Percentiles rank a stretch among this genome's conserved stretches.
Evolutionary conservation across 92 coral and sea anemone genomes (phyloP).

Genomic region (Umimayanthus chanpuru): DNA sequence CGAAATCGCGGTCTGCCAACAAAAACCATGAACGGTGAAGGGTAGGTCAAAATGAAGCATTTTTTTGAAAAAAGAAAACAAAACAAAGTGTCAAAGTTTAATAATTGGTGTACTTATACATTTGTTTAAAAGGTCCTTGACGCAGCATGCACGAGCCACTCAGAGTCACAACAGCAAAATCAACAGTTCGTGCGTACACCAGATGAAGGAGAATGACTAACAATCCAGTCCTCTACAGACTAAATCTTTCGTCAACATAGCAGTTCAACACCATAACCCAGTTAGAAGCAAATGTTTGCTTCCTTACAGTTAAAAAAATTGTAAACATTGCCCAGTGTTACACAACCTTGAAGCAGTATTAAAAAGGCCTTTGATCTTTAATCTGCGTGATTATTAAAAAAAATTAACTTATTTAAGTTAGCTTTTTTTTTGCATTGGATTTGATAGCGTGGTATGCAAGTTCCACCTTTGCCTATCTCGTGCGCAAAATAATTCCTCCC

Average conservation of each 20-base stretch:
- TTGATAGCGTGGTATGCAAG: not conserved
- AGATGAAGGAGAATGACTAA: not conserved
- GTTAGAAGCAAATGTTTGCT: slow-evolving; percentile 34
- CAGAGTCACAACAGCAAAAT: not conserved
- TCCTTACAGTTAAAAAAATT: not conserved
- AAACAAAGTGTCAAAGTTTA: not conserved
- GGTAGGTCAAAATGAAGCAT: not conserved
- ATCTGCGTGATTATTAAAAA: not conserved
- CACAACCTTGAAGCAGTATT: not conserved
- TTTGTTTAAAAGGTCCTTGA: slow-evolving; percentile 18
- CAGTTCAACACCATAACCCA: slow-evolving; percentile 7
- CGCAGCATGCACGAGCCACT: slow-evolving; percentile 7
- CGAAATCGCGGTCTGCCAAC: slow-evolving; percentile 12
- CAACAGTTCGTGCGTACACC: not conserved
- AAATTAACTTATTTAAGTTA: no score
- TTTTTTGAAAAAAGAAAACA: no score
- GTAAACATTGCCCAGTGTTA: not conserved
- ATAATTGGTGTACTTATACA: not conserved
- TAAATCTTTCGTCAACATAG: slow-evolving; percentile 3
- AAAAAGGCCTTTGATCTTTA: not conserved
- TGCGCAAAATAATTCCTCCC: not conserved
- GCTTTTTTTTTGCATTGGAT: not conserved
- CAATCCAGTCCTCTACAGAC: not conserved
- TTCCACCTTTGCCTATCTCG: not conserved
- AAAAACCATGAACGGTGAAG: slow-evolving; percentile 22